Percentiles rank a stretch among this genome's conserved stretches.
Evolutionary conservation across 2,797 vertebrate genomes (phyloP).

Genomic region (Sitta carolinensis): DNA sequence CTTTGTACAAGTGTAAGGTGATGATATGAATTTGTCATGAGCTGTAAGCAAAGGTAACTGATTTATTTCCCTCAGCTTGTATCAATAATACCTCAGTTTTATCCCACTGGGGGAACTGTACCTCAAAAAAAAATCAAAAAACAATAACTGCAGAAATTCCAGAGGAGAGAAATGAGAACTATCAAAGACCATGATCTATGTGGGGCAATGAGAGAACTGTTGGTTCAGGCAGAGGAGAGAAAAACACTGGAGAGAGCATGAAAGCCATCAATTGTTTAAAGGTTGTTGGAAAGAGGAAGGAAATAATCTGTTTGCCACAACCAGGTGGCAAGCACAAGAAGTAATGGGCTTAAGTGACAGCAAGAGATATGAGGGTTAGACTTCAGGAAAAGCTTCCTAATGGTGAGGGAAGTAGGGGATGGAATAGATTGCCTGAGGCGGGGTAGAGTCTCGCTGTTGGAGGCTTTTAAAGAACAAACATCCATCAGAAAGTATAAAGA

Average conservation of each 20-base stretch:
- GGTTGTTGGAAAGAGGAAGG: background rate
- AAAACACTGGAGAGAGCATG: background rate
- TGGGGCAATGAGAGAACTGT: background rate
- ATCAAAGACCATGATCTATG: background rate
- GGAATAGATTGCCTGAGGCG: background rate
- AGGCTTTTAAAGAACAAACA: conserved; percentile 34
- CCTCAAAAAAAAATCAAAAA: background rate
- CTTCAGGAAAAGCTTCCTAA: background rate
- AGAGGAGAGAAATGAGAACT: background rate
- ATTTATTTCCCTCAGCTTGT: background rate
- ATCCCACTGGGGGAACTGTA: background rate
- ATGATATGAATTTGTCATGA: background rate
- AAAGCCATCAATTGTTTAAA: background rate
- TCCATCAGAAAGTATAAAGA: background rate
- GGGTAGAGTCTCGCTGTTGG: background rate
- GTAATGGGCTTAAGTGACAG: background rate
- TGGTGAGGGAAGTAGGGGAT: background rate
- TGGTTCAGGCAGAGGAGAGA: background rate
- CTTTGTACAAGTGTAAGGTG: background rate
- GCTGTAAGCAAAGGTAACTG: background rate
- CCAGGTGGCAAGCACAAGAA: background rate
- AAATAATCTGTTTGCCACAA: background rate
- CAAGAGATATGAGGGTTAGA: background rate
- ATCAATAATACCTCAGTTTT: background rate
- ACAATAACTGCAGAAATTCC: background rate